Evolutionary conservation across 2,888 invertebrate species (phyloP), one percentile per base, ranked within the genome.

Genomic region (Tetheella fluctuosa): DNA sequence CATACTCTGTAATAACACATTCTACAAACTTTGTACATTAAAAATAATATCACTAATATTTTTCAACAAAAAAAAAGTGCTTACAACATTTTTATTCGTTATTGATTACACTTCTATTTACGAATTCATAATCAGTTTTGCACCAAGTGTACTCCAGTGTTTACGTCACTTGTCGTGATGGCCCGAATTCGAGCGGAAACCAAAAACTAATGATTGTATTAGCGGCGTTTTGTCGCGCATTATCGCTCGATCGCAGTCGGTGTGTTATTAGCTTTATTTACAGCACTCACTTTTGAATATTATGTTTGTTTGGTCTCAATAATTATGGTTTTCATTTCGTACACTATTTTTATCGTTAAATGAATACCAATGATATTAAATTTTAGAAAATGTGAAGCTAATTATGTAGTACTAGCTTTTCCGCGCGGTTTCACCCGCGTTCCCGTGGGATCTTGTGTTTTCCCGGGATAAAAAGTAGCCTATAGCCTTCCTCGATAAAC

Each of bases 191-290:
- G 54, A 68, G 64, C 70, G 70, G 75, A 71, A 71, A 69, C 68
- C 67, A 68, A 75, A 79, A 77, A 71, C 73, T 70, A 73, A 77
- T 70, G 74, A 80, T 76, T 72, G 69, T 72, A 74, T 77, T 74
- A 67, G 68, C 69, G 23, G 61, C 72, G 70, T 75, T 77, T 67
- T 73, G 73, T 76, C 61, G 59, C 60, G 39, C 54, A 25, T 23
- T 65, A 66, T 66, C 63, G 61, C 34, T 54, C 59, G 17, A 57
- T n/a, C 10, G 48, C 28, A 20, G 12, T 10, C 25, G 25, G 48
- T 57, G 20, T 42, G 54, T 54, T 54, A 54, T 37, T 25, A 54
- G 25, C 42, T 53, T 54, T 37, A 59, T 59, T 39, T 34, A 25
- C 17, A 39, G 42, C 34, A 23, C 17, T 17, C 34, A 20, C 34